phyloP scores from a whole-genome alignment of 1,140 invertebrate genomes.

The Mycetomoellerius zeteki region DNA sequence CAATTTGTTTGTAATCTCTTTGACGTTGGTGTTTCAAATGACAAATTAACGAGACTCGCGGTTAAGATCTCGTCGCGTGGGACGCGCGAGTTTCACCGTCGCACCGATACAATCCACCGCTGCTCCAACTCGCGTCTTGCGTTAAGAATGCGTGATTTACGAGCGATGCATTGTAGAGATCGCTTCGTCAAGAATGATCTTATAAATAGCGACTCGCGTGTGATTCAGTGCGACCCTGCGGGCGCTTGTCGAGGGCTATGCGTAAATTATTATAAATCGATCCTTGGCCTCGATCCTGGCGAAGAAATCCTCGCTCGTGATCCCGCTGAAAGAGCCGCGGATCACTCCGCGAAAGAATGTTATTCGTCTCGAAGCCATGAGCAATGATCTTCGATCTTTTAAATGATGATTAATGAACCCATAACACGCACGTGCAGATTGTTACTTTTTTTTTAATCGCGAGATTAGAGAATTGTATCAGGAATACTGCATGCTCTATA shows the following conservation, averaged over 20 bases:
- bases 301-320: not conserved
- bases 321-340: slow-evolving; percentile 35
- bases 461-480: slow-evolving; percentile 16
- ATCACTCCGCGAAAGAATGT: slow-evolving; percentile 7
- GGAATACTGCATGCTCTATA: not conserved
- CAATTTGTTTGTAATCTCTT: slow-evolving; percentile 35
- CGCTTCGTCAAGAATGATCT: slow-evolving; percentile 56
- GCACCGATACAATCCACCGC: not conserved
- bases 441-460: not conserved
- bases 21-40: not conserved
- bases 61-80: slow-evolving; percentile 26
- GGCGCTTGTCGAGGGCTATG: slow-evolving; percentile 42
- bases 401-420: slow-evolving; percentile 63
- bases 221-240: slow-evolving; percentile 58
- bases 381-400: slow-evolving; percentile 35
- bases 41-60: slow-evolving; percentile 42
- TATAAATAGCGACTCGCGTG: slow-evolving; percentile 67
- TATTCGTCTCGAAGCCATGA: slow-evolving; percentile 5
- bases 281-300: slow-evolving; percentile 46
- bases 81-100: not conserved
- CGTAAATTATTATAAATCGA: slow-evolving; percentile 72
- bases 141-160: slow-evolving; percentile 75
- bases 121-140: slow-evolving; percentile 59
- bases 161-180: slow-evolving; percentile 64
- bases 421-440: not conserved